Conservation (phyloP, 2,888 invertebrate genomes). For the Disparrhopalites patrizii region DNA sequence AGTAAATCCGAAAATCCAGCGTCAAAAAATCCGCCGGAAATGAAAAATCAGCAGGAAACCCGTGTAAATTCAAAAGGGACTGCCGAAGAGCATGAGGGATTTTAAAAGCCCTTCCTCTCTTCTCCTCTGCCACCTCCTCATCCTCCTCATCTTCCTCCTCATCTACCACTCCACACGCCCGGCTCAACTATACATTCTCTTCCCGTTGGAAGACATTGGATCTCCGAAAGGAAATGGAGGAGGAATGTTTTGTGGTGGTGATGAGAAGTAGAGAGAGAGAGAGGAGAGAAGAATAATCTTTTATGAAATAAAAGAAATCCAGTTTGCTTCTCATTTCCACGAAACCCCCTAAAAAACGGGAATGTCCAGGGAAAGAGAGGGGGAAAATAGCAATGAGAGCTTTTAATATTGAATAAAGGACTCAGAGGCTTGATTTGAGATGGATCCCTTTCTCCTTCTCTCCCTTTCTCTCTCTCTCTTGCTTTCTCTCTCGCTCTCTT, state of each 20-base stretch:
- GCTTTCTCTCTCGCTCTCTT: background rate
- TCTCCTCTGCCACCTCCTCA: background rate
- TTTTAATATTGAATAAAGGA: conserved; percentile 12
- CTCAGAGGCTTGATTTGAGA: background rate
- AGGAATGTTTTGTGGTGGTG: background rate
- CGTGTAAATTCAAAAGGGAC: conserved; percentile 23
- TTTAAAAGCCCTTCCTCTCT: background rate
- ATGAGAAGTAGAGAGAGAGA: no score
- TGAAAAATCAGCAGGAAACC: conserved; percentile 31
- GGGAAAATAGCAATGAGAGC: background rate
- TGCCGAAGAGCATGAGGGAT: background rate
- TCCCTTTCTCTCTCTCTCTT: no score
- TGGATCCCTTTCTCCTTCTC: no score
- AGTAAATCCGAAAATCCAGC: conserved; percentile 21
- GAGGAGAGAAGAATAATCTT: conserved; percentile 15
- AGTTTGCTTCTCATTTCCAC: background rate
- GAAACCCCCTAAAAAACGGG: background rate
- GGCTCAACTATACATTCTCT: background rate
- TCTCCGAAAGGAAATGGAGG: background rate
- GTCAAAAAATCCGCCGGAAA: conserved; percentile 23
- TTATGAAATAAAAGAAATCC: conserved; percentile 20
- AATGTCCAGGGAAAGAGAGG: background rate
- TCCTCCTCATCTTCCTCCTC: no score
- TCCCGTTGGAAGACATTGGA: background rate
- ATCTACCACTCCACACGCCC: no score